Evolutionary conservation across 2,113 vertebrate genomes (phyloP).

Genomic region (Syngnathoides biaculeatus): DNA sequence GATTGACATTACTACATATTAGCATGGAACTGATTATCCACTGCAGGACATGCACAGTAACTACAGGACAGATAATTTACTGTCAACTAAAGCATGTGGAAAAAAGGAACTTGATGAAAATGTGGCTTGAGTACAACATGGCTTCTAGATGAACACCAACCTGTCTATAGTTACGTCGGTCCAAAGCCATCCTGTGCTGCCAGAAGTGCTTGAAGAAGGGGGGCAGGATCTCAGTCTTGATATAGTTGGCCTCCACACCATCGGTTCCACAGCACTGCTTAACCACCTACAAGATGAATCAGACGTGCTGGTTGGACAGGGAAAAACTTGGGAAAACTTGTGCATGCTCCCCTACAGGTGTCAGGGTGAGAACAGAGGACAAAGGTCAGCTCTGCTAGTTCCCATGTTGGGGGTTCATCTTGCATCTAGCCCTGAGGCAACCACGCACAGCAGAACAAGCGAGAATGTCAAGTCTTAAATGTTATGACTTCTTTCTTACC

Average conservation of each 20-base stretch:
- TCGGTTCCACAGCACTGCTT: slow-evolving; percentile 98
- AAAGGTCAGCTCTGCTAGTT: slow-evolving; percentile 13
- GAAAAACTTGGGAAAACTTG: neutral
- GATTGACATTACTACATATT: too few relatives aligned
- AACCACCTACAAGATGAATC: slow-evolving; percentile 79
- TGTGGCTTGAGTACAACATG: neutral
- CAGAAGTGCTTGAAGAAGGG: slow-evolving; percentile 99
- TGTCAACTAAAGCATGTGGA: too few relatives aligned
- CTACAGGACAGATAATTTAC: too few relatives aligned
- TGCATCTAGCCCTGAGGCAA: slow-evolving; percentile 42
- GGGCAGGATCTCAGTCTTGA: slow-evolving; percentile 97
- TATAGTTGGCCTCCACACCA: slow-evolving; percentile 98
- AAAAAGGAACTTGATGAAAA: neutral
- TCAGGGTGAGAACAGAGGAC: slow-evolving; percentile 55
- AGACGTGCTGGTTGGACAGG: neutral
- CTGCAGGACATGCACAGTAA: too few relatives aligned
- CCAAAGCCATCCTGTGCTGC: slow-evolving; percentile 98
- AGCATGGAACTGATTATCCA: too few relatives aligned
- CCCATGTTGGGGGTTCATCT: slow-evolving; percentile 46
- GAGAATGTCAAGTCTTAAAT: slow-evolving; percentile 22
- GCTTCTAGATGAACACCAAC: slow-evolving; percentile 57
- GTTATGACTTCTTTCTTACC: slow-evolving; percentile 61
- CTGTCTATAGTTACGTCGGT: slow-evolving; percentile 98
- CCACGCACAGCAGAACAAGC: slow-evolving; percentile 32
- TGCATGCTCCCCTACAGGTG: slow-evolving; percentile 35